Evolutionary conservation across 2,888 invertebrate species (phyloP).

Genomic region (Atethmia centrago): DNA sequence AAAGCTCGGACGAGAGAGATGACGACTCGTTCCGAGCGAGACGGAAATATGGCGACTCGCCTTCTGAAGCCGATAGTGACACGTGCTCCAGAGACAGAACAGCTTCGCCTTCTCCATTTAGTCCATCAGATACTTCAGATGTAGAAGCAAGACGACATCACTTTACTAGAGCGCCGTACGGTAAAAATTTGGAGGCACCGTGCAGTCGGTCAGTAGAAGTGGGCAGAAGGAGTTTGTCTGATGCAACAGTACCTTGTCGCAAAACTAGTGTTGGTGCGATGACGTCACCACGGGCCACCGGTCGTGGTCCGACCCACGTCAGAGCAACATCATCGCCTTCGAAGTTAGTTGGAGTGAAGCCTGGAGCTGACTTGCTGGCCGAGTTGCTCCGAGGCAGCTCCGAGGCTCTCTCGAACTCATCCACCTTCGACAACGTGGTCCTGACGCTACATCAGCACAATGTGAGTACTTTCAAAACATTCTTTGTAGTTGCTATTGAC

Average conservation of each 20-base stretch:
- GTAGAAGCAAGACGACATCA: constrained; percentile 88
- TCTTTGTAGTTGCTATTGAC: constrained; percentile 72
- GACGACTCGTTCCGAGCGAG: constrained; percentile 87
- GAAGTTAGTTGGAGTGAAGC: constrained; percentile 92
- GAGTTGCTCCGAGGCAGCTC: constrained; percentile 95
- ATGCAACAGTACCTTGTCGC: constrained; percentile 89
- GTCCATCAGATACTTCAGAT: constrained; percentile 91
- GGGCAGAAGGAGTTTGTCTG: constrained; percentile 86
- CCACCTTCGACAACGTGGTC: constrained; percentile 88
- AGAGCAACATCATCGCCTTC: constrained; percentile 95
- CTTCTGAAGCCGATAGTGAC: constrained; percentile 94
- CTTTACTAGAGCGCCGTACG: constrained; percentile 92
- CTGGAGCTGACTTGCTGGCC: constrained; percentile 92
- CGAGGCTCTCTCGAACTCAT: constrained; percentile 93
- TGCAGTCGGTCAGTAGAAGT: constrained; percentile 90
- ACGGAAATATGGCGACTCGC: constrained; percentile 91
- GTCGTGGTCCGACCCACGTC: constrained; percentile 92
- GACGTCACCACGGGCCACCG: constrained; percentile 79
- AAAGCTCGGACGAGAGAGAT: constrained; percentile 94
- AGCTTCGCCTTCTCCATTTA: constrained; percentile 91
- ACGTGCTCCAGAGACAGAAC: constrained; percentile 90
- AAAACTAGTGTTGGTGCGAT: constrained; percentile 91
- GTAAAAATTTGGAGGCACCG: constrained; percentile 85
- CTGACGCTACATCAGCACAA: constrained; percentile 88
- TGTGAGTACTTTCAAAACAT: constrained; percentile 81